Evolutionary conservation across 1,140 invertebrate species (phyloP), one percentile per base, ranked within the genome.

Genomic region (Acyrthosiphon pisum): DNA sequence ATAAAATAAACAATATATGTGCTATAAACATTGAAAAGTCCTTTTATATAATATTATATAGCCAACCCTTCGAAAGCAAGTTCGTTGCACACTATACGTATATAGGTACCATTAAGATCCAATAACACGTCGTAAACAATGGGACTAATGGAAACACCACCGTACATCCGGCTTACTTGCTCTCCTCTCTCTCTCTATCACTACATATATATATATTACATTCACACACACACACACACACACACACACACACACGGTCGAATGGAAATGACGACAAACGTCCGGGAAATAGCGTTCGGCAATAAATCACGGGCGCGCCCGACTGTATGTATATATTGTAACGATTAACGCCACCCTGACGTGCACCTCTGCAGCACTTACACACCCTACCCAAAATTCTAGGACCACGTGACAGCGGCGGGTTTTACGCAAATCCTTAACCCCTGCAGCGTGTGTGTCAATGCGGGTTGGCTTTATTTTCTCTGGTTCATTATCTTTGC

Each of bases 71-170:
- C 22, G 35, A 26, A 23, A 41, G 48, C 23, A 37, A 53, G 20
- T 23, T 37, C 48, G 35, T 53, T 91, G 26, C 30, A 48, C 11
- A 44, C 30, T 90, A 44, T 90, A 68, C 26, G 44, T 41, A 2
- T n/a, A 26, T 90, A 56, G 4, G 30, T 48, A 46, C 30, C 26
- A 46, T 91, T 91, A 91, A 91, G 41, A 91, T 91, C 90, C 56
- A 76, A 91, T 91, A 91, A 91, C 90, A 76, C 14, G 60, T 35
- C 53, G 56, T 46, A 91, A 76, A 91, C 53, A 91, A 91, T 91
- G 90, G 90, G 41, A 76, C 30, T 91, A 68, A 76, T 91, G 37
- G 90, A 46, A 90, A 90, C 50, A 26, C 53, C 53, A 35, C 37
- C 9, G 37, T 91, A 46, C 46, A 76, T 91, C 90, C 56, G 90